Percentiles rank a stretch among this genome's conserved stretches.
These are phyloP conservation scores for Stratiomys singularior DNA, from an alignment of 2,888 invertebrate genomes.

Conservation along the genomic window DNA sequence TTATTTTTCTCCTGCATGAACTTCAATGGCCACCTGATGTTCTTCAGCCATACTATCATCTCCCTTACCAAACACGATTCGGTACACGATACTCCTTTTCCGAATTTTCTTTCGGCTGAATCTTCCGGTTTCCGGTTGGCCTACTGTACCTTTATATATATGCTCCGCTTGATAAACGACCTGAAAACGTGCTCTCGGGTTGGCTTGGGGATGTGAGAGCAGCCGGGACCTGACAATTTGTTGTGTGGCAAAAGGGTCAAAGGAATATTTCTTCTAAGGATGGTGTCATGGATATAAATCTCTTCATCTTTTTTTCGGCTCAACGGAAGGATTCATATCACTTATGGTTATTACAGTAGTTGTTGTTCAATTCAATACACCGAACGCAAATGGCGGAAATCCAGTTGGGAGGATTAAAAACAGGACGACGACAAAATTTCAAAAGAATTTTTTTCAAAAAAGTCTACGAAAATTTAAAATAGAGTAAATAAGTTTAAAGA, in stretches of 20 bases:
- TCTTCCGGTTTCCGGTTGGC: constrained; percentile 36
- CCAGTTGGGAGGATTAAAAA: too few relatives aligned
- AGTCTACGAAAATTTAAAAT: too few relatives aligned
- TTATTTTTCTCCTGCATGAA: not conserved
- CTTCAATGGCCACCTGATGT: constrained; percentile 44
- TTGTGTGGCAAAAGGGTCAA: constrained; percentile 40
- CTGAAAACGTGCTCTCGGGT: not conserved
- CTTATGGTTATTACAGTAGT: not conserved
- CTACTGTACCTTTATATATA: constrained; percentile 21
- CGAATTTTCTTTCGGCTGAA: constrained; percentile 30
- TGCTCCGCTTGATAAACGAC: constrained; percentile 46
- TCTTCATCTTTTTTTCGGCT: constrained; percentile 15
- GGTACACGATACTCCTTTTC: not conserved
- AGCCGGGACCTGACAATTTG: constrained; percentile 31
- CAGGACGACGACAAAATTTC: too few relatives aligned
- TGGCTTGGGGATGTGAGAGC: not conserved
- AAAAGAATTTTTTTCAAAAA: too few relatives aligned
- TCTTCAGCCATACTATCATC: not conserved
- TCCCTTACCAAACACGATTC: not conserved
- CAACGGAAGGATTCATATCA: not conserved
- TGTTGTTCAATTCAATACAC: too few relatives aligned
- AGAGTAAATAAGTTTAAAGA: too few relatives aligned
- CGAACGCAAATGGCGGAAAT: too few relatives aligned
- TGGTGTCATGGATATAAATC: constrained; percentile 44
- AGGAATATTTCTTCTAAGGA: constrained; percentile 32